Evolutionary conservation across 1,140 invertebrate genomes (phyloP).

Genomic region (Drosophila setifemur): DNA sequence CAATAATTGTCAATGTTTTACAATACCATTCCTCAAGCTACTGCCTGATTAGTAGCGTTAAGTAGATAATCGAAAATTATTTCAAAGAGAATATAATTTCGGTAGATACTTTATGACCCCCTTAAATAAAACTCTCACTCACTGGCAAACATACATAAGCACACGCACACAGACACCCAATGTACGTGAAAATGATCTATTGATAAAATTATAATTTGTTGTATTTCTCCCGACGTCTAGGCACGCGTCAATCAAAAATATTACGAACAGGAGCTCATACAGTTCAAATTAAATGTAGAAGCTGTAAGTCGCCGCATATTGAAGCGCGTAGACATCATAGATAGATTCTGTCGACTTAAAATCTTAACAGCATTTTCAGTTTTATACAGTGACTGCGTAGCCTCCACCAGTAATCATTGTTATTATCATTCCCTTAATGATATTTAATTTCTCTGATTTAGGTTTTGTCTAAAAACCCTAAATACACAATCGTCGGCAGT

Average conservation of each 20-base stretch:
- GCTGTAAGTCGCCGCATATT: constrained; percentile 73
- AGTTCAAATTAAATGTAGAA: constrained; percentile 79
- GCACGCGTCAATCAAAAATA: constrained; percentile 80
- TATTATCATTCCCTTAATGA: constrained; percentile 43
- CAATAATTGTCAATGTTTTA: background rate
- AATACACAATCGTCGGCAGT: constrained; percentile 36
- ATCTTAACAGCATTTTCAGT: constrained; percentile 68
- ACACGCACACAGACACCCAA: constrained; percentile 24
- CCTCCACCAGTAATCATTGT: constrained; percentile 44
- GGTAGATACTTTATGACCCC: constrained; percentile 72
- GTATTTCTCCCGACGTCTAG: constrained; percentile 76
- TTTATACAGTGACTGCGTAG: constrained; percentile 73
- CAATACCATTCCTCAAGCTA: constrained; percentile 13
- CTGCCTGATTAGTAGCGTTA: constrained; percentile 8
- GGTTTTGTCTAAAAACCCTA: constrained; percentile 67
- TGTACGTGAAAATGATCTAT: constrained; percentile 46
- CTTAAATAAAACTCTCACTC: constrained; percentile 1
- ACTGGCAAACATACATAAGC: constrained; percentile 24
- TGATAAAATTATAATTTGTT: constrained; percentile 53
- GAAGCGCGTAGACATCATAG: constrained; percentile 20
- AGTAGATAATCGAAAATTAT: constrained; percentile 30
- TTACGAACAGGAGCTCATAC: constrained; percentile 80
- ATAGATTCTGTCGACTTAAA: constrained; percentile 11
- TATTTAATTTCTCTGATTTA: constrained; percentile 64
- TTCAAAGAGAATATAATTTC: constrained; percentile 49